Conservation (phyloP, 2,888 invertebrate genomes). For the Didymodactylos carnosus region DNA sequence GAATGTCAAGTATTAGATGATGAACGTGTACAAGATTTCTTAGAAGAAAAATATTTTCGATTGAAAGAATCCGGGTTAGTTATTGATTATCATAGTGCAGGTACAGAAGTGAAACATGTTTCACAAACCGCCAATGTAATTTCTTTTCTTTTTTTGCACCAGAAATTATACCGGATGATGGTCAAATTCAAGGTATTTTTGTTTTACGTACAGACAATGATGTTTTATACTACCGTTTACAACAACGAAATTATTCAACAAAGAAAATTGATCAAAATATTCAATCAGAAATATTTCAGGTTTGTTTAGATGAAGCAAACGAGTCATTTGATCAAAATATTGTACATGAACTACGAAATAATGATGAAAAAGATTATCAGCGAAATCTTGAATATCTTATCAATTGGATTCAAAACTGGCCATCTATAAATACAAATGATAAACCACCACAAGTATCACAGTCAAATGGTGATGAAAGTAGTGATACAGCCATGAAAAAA, state of each 20-base stretch:
- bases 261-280: slow-evolving; percentile 80
- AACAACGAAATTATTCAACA: slow-evolving; percentile 56
- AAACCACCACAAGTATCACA: no score
- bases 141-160: slow-evolving; percentile 89
- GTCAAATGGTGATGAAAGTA: no score
- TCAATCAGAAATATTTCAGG: slow-evolving; percentile 87
- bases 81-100: background rate
- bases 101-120: slow-evolving; percentile 53
- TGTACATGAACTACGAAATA: slow-evolving; percentile 48
- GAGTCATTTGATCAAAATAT: slow-evolving; percentile 61
- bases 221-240: slow-evolving; percentile 62
- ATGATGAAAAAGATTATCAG: background rate
- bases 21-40: slow-evolving; percentile 69
- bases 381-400: background rate
- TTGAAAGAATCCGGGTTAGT: background rate
- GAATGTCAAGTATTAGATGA: slow-evolving; percentile 77
- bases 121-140: slow-evolving; percentile 87
- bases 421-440: background rate
- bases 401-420: background rate
- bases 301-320: slow-evolving; percentile 65
- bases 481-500: no score
- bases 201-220: slow-evolving; percentile 61
- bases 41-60: slow-evolving; percentile 55
- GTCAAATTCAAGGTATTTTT: slow-evolving; percentile 55
- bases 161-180: slow-evolving; percentile 57